Percentiles rank a stretch among this genome's conserved stretches.
Evolutionary conservation across 1,140 invertebrate genomes (phyloP).

Genomic region (Zaprionus kolodkinae): DNA sequence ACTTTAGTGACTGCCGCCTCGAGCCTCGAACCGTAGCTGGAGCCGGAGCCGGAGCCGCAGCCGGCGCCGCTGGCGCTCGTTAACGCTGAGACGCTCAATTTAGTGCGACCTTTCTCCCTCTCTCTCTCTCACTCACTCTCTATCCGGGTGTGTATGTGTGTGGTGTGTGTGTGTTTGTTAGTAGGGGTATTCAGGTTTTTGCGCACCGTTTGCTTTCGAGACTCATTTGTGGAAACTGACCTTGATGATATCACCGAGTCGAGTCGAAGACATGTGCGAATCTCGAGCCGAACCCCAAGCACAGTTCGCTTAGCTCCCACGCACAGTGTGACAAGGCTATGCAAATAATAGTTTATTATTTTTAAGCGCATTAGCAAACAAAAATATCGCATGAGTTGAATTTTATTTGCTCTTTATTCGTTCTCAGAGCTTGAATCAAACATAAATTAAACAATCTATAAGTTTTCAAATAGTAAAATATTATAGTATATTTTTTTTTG

Average conservation of each 20-base stretch:
- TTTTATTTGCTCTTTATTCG: not conserved
- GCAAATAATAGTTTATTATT: not conserved
- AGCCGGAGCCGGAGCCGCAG: not conserved
- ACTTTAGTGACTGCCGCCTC: constrained; percentile 66
- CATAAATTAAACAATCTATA: not conserved
- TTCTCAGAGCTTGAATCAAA: not conserved
- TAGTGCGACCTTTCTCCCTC: constrained; percentile 56
- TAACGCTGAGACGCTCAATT: constrained; percentile 81
- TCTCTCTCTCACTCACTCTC: not conserved
- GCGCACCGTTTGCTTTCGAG: constrained; percentile 51
- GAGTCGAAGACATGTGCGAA: constrained; percentile 59
- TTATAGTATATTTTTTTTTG: too few relatives aligned
- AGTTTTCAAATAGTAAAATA: too few relatives aligned
- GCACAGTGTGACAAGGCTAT: not conserved
- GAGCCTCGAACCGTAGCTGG: not conserved
- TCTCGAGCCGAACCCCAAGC: constrained; percentile 30
- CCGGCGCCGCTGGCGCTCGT: constrained; percentile 60
- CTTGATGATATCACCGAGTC: constrained; percentile 76
- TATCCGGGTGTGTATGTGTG: too few relatives aligned
- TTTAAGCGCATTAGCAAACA: not conserved
- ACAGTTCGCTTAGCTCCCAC: constrained; percentile 9
- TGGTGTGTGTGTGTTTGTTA: constrained; percentile 3
- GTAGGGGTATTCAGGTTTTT: constrained; percentile 55
- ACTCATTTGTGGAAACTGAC: constrained; percentile 59
- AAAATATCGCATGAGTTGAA: not conserved